phyloP scores from a whole-genome alignment of 1,140 invertebrate species.

The Ostrea denselamellosa region DNA sequence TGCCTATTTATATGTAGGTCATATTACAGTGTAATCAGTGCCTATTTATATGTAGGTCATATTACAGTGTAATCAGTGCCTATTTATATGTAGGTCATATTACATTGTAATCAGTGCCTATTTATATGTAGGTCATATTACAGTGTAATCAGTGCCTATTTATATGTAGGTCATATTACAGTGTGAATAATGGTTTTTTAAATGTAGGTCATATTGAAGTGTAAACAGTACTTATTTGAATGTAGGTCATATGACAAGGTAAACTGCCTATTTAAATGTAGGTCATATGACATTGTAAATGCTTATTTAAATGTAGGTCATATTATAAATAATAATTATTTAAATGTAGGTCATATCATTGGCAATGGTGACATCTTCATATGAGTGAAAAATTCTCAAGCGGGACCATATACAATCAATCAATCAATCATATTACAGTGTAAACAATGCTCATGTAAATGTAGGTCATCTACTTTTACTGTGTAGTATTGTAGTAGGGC shows the following conservation, averaged over 20 bases:
- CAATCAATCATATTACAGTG: no score
- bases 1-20: slow-evolving; percentile 73
- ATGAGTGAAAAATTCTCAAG: no score
- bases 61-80: slow-evolving; percentile 69
- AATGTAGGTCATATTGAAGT: slow-evolving; percentile 71
- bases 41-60: slow-evolving; percentile 70
- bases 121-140: slow-evolving; percentile 72
- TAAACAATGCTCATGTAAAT: slow-evolving; percentile 70
- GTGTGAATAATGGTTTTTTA: slow-evolving; percentile 70
- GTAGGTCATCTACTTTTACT: slow-evolving; percentile 57
- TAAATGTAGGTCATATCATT: slow-evolving; percentile 71
- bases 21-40: slow-evolving; percentile 68
- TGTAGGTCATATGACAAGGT: slow-evolving; percentile 71
- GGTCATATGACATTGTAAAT: slow-evolving; percentile 68
- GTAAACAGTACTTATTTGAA: slow-evolving; percentile 70
- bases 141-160: slow-evolving; percentile 69
- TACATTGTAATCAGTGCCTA: slow-evolving; percentile 68
- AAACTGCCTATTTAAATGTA: slow-evolving; percentile 73
- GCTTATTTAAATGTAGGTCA: slow-evolving; percentile 72
- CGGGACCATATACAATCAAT: no score
- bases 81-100: slow-evolving; percentile 71
- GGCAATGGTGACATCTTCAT: no score
- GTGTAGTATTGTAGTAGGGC: no score
- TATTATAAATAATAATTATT: slow-evolving; percentile 69
- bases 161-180: slow-evolving; percentile 70